Evolutionary conservation across 2,113 vertebrate species (phyloP), one percentile per base, ranked within the genome.

Genomic region (Periophthalmodon schlosseri): DNA sequence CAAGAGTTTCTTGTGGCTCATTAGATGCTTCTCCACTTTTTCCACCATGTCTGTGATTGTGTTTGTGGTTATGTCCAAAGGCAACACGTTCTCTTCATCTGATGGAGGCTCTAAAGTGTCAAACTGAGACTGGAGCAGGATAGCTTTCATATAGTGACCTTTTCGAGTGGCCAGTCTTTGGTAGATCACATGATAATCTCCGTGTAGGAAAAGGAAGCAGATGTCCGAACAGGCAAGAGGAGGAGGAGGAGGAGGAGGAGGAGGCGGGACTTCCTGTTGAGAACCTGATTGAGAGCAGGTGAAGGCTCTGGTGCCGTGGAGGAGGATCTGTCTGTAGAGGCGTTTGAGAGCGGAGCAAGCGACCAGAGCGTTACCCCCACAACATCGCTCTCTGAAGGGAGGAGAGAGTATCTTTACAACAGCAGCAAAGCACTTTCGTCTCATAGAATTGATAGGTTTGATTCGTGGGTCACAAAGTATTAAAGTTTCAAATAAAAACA

Each of bases 321-420:
- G 88, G 75, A 98, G 84, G 74, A 95, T 79, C 73, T 36, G 73
- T 79, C 97, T 94, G 81, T 97, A 97, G 33, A 84, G 85, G 86
- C 82, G 95, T 86, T 95, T 97, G 89, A 98, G 92, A 46, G 96
- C 96, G 14, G 97, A 98, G 77, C 97, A 98, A 9, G 90, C 92
- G 80, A 97, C 85, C 24, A 98, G 12, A 28, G 91, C 91, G 68
- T 91, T 76, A 52, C 90, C 91, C 69, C 91, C 78, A 8, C 79
- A 92, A 69, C 74, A 23, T 2, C 91, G 73, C 76, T 93, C 93
- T 84, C 97, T 97, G 79, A 4, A 56, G 1, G 9, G 34, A 20
- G 34, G 70, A 52, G 7, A 20, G 50, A 14, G 16, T 4, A 52
- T 52, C 16, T 52, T 16, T 52, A 20, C 4, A 20, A 44, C 39